phyloP scores from a whole-genome alignment of 2,797 vertebrate species.

The Rhodeus uyekii region DNA sequence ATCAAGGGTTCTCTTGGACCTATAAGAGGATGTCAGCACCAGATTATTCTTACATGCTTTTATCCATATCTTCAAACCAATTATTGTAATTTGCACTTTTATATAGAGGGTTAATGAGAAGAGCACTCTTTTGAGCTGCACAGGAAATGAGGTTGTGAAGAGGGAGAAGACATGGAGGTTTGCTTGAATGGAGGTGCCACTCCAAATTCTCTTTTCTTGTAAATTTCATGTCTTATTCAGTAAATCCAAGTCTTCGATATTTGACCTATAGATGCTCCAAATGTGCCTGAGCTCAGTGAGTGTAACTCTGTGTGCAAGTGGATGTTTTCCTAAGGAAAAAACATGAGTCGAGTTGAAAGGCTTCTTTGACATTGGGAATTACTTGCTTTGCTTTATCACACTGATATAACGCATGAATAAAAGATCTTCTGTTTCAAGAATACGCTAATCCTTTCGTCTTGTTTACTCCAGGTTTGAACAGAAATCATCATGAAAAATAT shows the following conservation, averaged over 20 bases:
- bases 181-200: constrained; percentile 14
- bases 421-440: background rate
- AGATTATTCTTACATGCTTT: constrained; percentile 73
- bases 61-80: constrained; percentile 77
- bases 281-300: background rate
- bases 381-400: constrained; percentile 21
- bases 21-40: constrained; percentile 35
- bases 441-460: background rate
- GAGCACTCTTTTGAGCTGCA: constrained; percentile 71
- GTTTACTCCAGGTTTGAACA: background rate
- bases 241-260: constrained; percentile 4
- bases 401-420: constrained; percentile 23
- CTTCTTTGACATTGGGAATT: constrained; percentile 23
- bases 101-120: constrained; percentile 75
- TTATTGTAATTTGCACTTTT: constrained; percentile 73
- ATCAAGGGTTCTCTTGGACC: constrained; percentile 35
- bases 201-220: background rate
- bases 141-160: constrained; percentile 57
- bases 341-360: constrained; percentile 20
- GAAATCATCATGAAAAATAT: background rate
- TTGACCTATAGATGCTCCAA: constrained; percentile 29
- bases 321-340: background rate
- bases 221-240: constrained; percentile 17
- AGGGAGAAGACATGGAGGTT: constrained; percentile 24
- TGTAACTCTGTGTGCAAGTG: background rate